Base-by-base conservation (phyloP, 2,797 vertebrate species). In the Mionectes olivaceus region DNA sequence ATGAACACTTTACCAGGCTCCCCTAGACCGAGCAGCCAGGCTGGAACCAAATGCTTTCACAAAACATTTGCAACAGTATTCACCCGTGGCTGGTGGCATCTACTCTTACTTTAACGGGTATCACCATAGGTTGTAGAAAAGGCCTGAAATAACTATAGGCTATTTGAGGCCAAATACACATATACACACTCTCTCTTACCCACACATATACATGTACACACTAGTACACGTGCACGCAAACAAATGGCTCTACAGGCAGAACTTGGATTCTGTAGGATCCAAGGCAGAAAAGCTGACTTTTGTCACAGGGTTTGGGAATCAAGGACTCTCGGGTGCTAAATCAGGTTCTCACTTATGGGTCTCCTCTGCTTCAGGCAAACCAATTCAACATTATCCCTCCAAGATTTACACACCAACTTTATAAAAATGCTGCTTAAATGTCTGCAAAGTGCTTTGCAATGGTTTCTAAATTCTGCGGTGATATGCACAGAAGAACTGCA, bases 201-300 rank as follows among this genome's bases (percentile, higher is more conserved):
- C 78, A 77, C 19, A 68, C 8, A 0, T 2, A 91, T 13, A 89
- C 84, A 74, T 18, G 77, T 87, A 95, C 80, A 78, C 70, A 22
- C 53, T 19, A 32, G 53, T 11, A 94, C 30, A 84, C 37, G 4
- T 71, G 83, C 93, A 90, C 69, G 1, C 83, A 73, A 82, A 89
- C 81, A 81, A 92, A 93, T 4, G 67, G 85, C 61, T 93, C 93
- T 95, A 95, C 1, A 81, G 87, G 82, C 75, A 90, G 57, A 84
- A 55, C 96, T 97, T 97, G 96, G 96, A 97, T 97, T 95, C 70
- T 91, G 69, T 63, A 94, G 83, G 94, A 97, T 97, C 95, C 96
- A 96, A 97, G 95, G 94, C 56, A 81, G 55, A 82, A 77, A 93
- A 92, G 94, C 94, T 50, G 77, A 69, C 61, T 85, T 33, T 76